A percentile compares a stretch with the other conserved stretches of the same genome.
Conservation (phyloP, 2,888 invertebrate genomes). For the Eurois occulta region DNA sequence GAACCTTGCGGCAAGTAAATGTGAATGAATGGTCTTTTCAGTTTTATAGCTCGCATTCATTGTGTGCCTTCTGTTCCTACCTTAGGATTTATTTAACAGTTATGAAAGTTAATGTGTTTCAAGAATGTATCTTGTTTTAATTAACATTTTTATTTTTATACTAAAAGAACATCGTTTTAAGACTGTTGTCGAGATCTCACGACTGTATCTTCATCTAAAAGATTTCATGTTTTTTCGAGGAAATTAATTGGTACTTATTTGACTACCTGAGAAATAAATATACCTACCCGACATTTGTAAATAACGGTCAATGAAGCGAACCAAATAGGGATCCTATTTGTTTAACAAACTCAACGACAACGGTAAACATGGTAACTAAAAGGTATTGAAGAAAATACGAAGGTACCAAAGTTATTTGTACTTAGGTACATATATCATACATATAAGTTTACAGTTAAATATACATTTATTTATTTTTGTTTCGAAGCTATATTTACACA, state of each 20-base stretch:
- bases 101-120: conserved; percentile 21
- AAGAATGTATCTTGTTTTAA: neutral
- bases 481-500: neutral
- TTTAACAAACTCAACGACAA: conserved; percentile 53
- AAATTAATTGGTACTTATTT: neutral
- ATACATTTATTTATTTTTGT: conserved; percentile 1
- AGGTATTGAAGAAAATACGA: conserved; percentile 31
- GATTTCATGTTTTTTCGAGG: neutral
- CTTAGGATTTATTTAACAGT: conserved; percentile 8
- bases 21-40: conserved; percentile 48
- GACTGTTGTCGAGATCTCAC: neutral
- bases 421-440: neutral
- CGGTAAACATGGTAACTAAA: conserved; percentile 50
- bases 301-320: conserved; percentile 37
- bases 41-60: conserved; percentile 25
- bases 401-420: conserved; percentile 4
- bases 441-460: neutral
- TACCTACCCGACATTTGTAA: conserved; percentile 30
- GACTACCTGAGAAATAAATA: neutral
- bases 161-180: neutral
- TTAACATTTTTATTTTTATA: neutral
- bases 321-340: conserved; percentile 47
- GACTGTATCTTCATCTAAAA: neutral
- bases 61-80: neutral
- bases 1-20: conserved; percentile 32